Conservation (phyloP, 2,888 invertebrate species). For the Ophion slaviceki region DNA sequence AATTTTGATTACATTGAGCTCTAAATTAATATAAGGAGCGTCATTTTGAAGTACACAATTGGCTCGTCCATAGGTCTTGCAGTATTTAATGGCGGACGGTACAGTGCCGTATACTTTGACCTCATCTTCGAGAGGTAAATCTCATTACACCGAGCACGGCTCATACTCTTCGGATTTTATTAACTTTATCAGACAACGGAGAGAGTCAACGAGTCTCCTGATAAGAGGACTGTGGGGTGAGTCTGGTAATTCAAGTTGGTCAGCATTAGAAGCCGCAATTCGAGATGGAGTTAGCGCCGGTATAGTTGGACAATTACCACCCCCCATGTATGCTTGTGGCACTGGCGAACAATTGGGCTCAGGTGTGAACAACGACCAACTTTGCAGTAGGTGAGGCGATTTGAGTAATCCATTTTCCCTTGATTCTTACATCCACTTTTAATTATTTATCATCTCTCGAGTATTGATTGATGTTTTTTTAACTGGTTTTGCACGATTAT, state of each 20-base stretch:
- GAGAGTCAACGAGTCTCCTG: slow-evolving; percentile 53
- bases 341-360: slow-evolving; percentile 34
- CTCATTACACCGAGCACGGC: slow-evolving; percentile 67
- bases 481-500: too few species aligned
- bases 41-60: background rate
- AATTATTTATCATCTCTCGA: background rate
- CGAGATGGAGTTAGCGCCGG: slow-evolving; percentile 66
- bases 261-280: slow-evolving; percentile 53
- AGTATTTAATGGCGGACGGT: slow-evolving; percentile 61
- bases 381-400: slow-evolving; percentile 70
- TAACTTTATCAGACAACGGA: slow-evolving; percentile 53
- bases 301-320: slow-evolving; percentile 69
- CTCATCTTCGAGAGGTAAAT: slow-evolving; percentile 31
- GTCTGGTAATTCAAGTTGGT: slow-evolving; percentile 63
- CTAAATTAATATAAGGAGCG: background rate
- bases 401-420: background rate
- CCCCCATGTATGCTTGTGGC: slow-evolving; percentile 71
- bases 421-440: slow-evolving; percentile 5
- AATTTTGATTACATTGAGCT: too few species aligned
- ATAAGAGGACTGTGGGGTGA: slow-evolving; percentile 59
- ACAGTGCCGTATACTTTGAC: slow-evolving; percentile 68
- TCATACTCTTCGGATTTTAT: slow-evolving; percentile 62
- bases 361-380: slow-evolving; percentile 61
- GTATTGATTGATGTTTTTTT: background rate
- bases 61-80: slow-evolving; percentile 1